Evolutionary conservation across 1,140 invertebrate species (phyloP).

Genomic region (Panulirus ornatus): DNA sequence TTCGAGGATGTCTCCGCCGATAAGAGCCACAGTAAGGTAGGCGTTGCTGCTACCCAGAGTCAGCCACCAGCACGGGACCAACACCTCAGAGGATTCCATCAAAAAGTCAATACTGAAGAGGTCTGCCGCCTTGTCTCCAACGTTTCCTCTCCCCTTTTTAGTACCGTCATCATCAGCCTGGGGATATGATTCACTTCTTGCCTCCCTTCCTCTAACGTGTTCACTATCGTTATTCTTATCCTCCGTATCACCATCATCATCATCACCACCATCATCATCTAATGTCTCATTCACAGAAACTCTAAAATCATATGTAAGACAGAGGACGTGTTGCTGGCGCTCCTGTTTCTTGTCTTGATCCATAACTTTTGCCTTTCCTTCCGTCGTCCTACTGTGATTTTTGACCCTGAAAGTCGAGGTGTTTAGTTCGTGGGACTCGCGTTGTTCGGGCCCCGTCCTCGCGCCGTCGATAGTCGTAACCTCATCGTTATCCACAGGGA

Average conservation of each 20-base stretch:
- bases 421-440: background rate
- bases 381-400: background rate
- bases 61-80: slow-evolving; percentile 3
- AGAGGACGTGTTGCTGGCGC: background rate
- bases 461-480: background rate
- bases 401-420: background rate
- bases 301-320: background rate
- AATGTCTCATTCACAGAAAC: background rate
- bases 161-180: background rate
- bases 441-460: background rate
- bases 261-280: background rate
- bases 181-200: background rate
- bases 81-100: background rate
- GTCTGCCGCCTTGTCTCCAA: background rate
- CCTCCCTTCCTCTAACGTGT: background rate
- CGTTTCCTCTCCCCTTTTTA: too few species aligned
- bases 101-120: background rate
- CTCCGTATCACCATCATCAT: background rate
- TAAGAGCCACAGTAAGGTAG: slow-evolving; percentile 9
- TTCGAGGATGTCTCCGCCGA: slow-evolving; percentile 2
- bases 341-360: background rate
- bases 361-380: background rate
- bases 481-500: background rate
- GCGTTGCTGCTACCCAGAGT: background rate
- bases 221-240: background rate